Base-by-base conservation (phyloP, 2,113 vertebrate genomes). In the Dendropsophus ebraccatus region DNA sequence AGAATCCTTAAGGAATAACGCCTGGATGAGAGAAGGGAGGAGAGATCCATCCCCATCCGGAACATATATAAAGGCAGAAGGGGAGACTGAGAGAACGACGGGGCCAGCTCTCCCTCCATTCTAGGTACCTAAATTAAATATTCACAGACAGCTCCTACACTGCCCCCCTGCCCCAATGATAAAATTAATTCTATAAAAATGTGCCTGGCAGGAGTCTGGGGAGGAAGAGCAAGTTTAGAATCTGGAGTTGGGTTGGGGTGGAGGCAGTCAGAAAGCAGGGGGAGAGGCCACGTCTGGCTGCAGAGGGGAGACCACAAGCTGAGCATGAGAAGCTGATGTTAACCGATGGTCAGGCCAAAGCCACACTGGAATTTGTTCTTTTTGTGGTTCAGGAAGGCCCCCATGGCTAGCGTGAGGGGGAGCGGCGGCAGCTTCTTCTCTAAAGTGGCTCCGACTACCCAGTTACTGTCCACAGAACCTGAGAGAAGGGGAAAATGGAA, bases 291-390 rank as follows among this genome's bases (percentile, higher is more conserved):
- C 52, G 76, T 79, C 75, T 54, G 35, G 62, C 62, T 72, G 76
- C 23, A 49, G 62, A 80, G 52, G 77, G 50, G 67, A 75, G 67
- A 58, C 47, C 60, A 73, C 65, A 50, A 75, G 19, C 30, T 23
- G 52, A 12, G n/a, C 4, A 16, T 6, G 21, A 50, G 82, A 60
- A 30, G 74, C 9, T 10, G 35, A 80, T 21, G 72, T 92, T 95
- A 98, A 88, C 96, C 97, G 1, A 97, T 97, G 84, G 96, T 97
- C 83, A 97, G 92, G 58, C 95, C 94, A 0, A 97, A 97, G 78
- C 96, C 97, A 5, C 97, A 98, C 90, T 96, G 96, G 92, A 98
- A 97, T 92, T 97, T 97, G 93, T 96, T 96, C 89, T 97, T 97
- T 79, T 95, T 95, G 85, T 97, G 96, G 89, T 97, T 97, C 75